Evolutionary conservation across 1,140 invertebrate species (phyloP), one percentile per base, ranked within the genome.

Genomic region (Drosophila leontia): DNA sequence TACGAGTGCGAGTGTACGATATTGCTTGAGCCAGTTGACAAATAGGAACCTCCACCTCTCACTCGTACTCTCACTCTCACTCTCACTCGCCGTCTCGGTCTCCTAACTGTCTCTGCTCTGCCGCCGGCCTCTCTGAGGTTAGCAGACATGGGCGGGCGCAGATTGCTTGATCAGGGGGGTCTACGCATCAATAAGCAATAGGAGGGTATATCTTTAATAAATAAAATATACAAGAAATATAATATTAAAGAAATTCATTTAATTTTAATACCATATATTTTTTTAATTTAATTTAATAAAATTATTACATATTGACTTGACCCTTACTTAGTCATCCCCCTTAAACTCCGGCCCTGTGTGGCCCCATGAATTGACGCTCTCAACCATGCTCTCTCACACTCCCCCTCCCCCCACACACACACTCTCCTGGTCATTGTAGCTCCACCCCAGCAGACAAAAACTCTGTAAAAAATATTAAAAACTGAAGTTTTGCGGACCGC

Each of bases 11-110:
- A 63, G 72, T 67, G 61, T 23, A 23, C 65, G 61, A 85, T 78
- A 82, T 75, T 82, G 58, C 29, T 19, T n/a, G 44, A 23, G 39
- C 32, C 58, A 61, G 76, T 80, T 80, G 78, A 80, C 78, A 80
- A 75, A 75, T 75, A 57, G 62, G 45, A 67, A 63, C 44, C 51
- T 44, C 45, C 37, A 11, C 55, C 44, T 57, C 47, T 57, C 56
- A 26, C n/a, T 47, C 48, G 23, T 47, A 17, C 56, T 42, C 64
- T 37, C 50, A 50, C 70, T 59, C 70, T 84, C 55, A 50, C 70
- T 59, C 70, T 84, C 55, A 39, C 44, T 59, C 79, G 56, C 48
- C 17, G 17, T 19, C 55, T 35, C 29, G 19, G 37, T 34, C 39
- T 32, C 37, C 19, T 55, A 59, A 59, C 29, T 59, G 62, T 58